Conservation (phyloP, 2,888 invertebrate species). For the Zaprionus bogoriensis region DNA sequence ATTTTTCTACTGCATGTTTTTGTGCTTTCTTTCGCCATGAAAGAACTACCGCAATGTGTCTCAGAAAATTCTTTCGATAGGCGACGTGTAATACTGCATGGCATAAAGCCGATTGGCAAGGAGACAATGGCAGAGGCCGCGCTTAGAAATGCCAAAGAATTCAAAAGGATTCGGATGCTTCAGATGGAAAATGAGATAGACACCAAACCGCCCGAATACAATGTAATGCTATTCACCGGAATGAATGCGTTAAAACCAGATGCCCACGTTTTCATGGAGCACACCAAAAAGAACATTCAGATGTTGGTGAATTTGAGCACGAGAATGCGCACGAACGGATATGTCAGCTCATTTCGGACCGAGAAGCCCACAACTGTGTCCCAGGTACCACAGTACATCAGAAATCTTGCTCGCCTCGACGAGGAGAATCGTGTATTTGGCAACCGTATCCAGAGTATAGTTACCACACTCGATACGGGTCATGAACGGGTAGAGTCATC, state of each 20-base stretch:
- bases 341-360: slow-evolving; percentile 45
- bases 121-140: too few species aligned
- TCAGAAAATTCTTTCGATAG: neutral
- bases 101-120: neutral
- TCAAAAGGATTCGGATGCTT: too few species aligned
- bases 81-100: neutral
- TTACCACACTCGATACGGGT: slow-evolving; percentile 48
- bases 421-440: slow-evolving; percentile 35
- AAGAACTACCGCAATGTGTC: neutral
- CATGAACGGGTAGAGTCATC: neutral
- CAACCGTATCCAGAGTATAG: slow-evolving; percentile 32
- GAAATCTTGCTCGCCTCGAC: slow-evolving; percentile 29
- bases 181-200: slow-evolving; percentile 49
- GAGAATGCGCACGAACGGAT: slow-evolving; percentile 44
- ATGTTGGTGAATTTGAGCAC: slow-evolving; percentile 31
- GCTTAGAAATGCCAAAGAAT: too few species aligned
- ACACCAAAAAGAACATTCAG: slow-evolving; percentile 57
- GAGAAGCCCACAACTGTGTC: too few species aligned
- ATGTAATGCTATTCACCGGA: slow-evolving; percentile 47
- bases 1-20: neutral
- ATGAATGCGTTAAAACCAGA: slow-evolving; percentile 39
- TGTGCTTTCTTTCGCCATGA: neutral
- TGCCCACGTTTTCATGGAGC: slow-evolving; percentile 44
- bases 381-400: slow-evolving; percentile 2
- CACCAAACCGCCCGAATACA: slow-evolving; percentile 39